A percentile compares a stretch with the other conserved stretches of the same genome.
phyloP scores from a whole-genome alignment of 1,140 invertebrate species.

The Panagrolaimus sp. region DNA sequence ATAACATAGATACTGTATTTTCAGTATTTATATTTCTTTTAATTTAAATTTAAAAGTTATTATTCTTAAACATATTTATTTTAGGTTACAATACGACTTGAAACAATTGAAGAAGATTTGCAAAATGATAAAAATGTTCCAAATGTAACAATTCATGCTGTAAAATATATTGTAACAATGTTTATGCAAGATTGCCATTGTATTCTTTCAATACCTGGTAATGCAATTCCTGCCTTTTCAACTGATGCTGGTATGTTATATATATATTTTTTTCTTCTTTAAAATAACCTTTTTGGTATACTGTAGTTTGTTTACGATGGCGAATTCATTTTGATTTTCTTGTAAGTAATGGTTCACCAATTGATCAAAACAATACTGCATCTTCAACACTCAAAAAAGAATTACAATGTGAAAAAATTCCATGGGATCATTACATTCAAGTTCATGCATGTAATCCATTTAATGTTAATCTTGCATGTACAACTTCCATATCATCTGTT shows the following conservation, averaged over 20 bases:
- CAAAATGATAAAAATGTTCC: slow-evolving; percentile 19
- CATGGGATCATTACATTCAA: slow-evolving; percentile 13
- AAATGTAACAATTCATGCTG: slow-evolving; percentile 19
- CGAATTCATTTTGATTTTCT: slow-evolving; percentile 53
- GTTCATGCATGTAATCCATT: slow-evolving; percentile 10
- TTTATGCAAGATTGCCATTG: slow-evolving; percentile 46
- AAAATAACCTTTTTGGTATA: slow-evolving; percentile 9
- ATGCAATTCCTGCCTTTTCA: slow-evolving; percentile 43
- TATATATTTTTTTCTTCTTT: not conserved
- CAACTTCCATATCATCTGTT: not conserved
- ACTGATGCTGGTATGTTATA: slow-evolving; percentile 43
- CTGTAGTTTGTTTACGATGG: slow-evolving; percentile 55
- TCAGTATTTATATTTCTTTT: slow-evolving; percentile 9
- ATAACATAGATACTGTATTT: no score
- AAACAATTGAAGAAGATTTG: slow-evolving; percentile 43
- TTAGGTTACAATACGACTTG: slow-evolving; percentile 34
- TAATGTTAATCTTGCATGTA: slow-evolving; percentile 12
- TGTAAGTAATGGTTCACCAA: not conserved
- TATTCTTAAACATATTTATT: slow-evolving; percentile 7
- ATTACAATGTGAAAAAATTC: not conserved
- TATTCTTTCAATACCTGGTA: slow-evolving; percentile 46
- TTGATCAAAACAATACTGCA: not conserved
- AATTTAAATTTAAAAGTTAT: not conserved
- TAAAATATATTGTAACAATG: slow-evolving; percentile 35
- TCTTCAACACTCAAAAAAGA: not conserved